A percentile compares a stretch with the other conserved stretches of the same genome.
phyloP scores from a whole-genome alignment of 2,888 invertebrate species.

The Lasius platythorax region DNA sequence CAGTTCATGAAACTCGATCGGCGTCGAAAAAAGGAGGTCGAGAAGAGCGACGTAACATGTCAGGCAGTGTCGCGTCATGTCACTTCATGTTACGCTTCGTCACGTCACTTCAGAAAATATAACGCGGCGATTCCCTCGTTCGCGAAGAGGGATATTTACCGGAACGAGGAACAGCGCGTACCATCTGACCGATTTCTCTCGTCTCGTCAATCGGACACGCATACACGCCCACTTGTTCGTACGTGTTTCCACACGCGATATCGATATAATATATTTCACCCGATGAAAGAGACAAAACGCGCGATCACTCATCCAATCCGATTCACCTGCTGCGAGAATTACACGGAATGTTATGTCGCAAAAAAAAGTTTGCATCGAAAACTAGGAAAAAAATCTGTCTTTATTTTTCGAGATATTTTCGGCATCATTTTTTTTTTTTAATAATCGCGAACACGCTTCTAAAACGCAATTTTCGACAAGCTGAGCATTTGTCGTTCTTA shows the following conservation, averaged over 20 bases:
- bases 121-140: constrained; percentile 52
- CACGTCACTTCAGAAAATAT: constrained; percentile 55
- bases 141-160: constrained; percentile 66
- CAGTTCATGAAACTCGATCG: constrained; percentile 56
- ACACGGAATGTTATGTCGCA: not conserved
- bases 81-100: constrained; percentile 39
- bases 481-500: constrained; percentile 12
- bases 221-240: not conserved
- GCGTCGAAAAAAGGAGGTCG: constrained; percentile 38
- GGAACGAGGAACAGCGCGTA: constrained; percentile 40
- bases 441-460: not conserved
- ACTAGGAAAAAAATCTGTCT: not conserved
- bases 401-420: not conserved
- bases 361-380: not conserved
- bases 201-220: not conserved
- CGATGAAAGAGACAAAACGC: constrained; percentile 4
- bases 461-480: not conserved
- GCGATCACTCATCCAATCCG: constrained; percentile 10
- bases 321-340: not conserved
- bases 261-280: not conserved
- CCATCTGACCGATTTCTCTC: constrained; percentile 38
- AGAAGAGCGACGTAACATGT: constrained; percentile 28
- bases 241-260: constrained; percentile 17
- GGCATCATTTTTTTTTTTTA: not conserved
- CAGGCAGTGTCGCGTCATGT: constrained; percentile 61